These are phyloP conservation scores for Hyles lineata DNA, from an alignment of 2,888 invertebrate species.

Conservation along the genomic window DNA sequence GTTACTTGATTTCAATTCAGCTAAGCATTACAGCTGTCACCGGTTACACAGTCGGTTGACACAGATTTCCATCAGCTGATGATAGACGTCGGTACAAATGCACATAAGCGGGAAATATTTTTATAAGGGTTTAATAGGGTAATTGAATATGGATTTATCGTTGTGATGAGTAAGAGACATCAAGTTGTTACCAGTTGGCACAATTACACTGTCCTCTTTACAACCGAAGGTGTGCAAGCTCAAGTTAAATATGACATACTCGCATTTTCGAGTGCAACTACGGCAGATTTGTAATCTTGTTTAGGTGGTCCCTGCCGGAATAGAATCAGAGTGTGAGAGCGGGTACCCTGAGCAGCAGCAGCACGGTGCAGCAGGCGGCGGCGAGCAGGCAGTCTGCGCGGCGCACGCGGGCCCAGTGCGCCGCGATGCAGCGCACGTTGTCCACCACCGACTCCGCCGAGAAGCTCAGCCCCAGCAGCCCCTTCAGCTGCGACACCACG, in stretches of 20 bases:
- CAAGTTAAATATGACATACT: too few species aligned
- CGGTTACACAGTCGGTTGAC: neutral
- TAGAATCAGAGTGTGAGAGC: neutral
- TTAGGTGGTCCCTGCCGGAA: neutral
- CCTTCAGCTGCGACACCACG: constrained; percentile 89
- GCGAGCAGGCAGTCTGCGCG: constrained; percentile 88
- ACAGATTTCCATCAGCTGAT: constrained; percentile 18
- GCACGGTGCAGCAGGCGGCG: constrained; percentile 85
- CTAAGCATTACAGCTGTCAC: constrained; percentile 15
- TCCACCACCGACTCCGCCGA: constrained; percentile 88
- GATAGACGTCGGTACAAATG: neutral
- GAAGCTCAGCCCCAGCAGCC: constrained; percentile 88
- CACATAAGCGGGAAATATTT: too few species aligned
- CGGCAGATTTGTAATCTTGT: too few species aligned
- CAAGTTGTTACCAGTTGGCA: too few species aligned
- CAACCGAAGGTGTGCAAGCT: too few species aligned
- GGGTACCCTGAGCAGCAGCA: constrained; percentile 88
- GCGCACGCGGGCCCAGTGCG: constrained; percentile 79
- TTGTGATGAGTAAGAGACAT: too few species aligned
- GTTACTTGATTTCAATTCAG: constrained; percentile 12
- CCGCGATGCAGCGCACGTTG: constrained; percentile 80
- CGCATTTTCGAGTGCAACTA: too few species aligned
- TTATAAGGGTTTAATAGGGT: too few species aligned
- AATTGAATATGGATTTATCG: too few species aligned
- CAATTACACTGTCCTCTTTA: too few species aligned